These are phyloP conservation scores for Indri indri DNA, from an alignment of 2,113 vertebrate genomes.

Conservation along the genomic window DNA sequence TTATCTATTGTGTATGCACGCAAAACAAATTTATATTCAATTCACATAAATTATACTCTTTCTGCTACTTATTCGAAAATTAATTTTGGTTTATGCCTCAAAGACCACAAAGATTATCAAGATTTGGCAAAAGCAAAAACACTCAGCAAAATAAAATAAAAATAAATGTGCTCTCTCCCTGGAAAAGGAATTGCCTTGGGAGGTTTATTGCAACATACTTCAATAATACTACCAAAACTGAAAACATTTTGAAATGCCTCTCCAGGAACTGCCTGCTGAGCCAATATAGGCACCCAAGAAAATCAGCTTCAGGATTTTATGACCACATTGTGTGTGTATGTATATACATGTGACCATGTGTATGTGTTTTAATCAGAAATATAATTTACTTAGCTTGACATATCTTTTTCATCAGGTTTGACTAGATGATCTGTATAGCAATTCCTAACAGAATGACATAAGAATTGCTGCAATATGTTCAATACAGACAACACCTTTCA, in stretches of 20 bases:
- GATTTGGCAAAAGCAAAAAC: slow-evolving; percentile 6
- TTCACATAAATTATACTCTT: slow-evolving; percentile 26
- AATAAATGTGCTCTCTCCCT: not conserved
- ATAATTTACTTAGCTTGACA: not conserved
- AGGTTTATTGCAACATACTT: not conserved
- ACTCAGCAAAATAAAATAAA: not conserved
- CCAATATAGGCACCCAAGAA: not conserved
- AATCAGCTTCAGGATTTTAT: not conserved
- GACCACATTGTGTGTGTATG: not conserved
- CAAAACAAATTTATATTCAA: slow-evolving; percentile 20
- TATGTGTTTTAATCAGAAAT: not conserved
- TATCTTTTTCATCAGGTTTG: not conserved
- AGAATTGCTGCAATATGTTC: not conserved
- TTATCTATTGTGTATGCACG: not conserved
- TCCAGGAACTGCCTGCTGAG: not conserved
- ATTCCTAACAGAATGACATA: not conserved
- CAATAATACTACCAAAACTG: not conserved
- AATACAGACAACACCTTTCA: not conserved
- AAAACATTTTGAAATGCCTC: not conserved
- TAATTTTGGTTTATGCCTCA: not conserved
- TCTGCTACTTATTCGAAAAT: slow-evolving; percentile 21
- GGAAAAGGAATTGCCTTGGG: not conserved
- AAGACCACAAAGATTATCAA: not conserved
- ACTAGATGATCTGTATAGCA: not conserved
- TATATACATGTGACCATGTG: not conserved